Conservation (phyloP, 2,113 vertebrate genomes). For the Chloropsis hardwickii region DNA sequence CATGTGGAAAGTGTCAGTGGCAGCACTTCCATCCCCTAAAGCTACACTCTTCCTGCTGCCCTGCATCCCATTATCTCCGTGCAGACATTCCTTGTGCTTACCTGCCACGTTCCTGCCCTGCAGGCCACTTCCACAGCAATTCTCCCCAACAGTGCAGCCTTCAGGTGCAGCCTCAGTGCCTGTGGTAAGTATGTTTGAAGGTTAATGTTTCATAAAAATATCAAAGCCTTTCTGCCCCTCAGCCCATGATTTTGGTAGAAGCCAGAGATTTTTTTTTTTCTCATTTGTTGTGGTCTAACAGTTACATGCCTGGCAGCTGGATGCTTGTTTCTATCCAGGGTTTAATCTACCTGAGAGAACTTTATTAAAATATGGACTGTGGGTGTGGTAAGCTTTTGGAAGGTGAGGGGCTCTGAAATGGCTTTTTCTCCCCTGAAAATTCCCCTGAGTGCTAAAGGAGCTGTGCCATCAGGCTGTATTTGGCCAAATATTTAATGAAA, state of each 20-base stretch:
- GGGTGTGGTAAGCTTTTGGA: neutral
- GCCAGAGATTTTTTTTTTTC: neutral
- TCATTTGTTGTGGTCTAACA: constrained; percentile 16
- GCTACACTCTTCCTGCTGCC: neutral
- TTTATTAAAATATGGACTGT: neutral
- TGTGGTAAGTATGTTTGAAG: neutral
- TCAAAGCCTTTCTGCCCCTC: neutral
- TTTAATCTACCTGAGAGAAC: neutral
- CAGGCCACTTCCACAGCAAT: neutral
- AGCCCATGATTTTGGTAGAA: neutral
- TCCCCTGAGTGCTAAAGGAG: neutral
- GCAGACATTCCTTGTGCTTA: neutral
- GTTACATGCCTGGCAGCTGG: neutral
- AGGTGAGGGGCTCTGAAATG: neutral
- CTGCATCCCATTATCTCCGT: neutral
- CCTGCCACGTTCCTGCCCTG: neutral
- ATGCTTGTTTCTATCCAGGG: neutral
- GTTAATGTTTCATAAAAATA: constrained; percentile 34
- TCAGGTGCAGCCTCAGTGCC: neutral
- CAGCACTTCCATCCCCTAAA: constrained; percentile 4
- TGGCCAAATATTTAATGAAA: neutral
- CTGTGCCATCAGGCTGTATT: neutral
- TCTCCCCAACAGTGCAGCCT: constrained; percentile 4
- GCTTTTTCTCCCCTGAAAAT: neutral
- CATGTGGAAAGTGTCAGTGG: neutral